phyloP scores from a whole-genome alignment of 2,113 vertebrate genomes.

The Zingel zingel region DNA sequence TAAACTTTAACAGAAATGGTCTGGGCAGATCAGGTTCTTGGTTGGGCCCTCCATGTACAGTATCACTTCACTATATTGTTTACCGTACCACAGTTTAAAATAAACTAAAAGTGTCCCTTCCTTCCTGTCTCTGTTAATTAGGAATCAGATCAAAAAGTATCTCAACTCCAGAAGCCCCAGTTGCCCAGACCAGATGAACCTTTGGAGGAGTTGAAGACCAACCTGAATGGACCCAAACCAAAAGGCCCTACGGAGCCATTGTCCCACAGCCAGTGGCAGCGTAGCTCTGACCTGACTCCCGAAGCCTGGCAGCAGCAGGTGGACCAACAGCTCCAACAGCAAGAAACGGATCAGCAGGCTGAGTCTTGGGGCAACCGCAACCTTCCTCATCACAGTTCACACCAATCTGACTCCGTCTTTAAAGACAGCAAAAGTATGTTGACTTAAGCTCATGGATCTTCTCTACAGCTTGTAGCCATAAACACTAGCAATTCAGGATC shows the following conservation, averaged over 20 bases:
- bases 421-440: conserved; percentile 86
- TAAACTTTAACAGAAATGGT: no score
- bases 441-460: not conserved
- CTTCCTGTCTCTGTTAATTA: conserved; percentile 60
- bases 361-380: conserved; percentile 76
- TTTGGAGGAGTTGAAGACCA: conserved; percentile 54
- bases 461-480: not conserved
- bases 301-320: conserved; percentile 88
- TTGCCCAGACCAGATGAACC: conserved; percentile 68
- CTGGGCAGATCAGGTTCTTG: no score
- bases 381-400: conserved; percentile 53
- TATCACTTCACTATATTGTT: not conserved
- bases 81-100: not conserved
- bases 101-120: not conserved
- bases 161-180: conserved; percentile 81
- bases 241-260: conserved; percentile 58
- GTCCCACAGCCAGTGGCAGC: conserved; percentile 76
- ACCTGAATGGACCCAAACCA: conserved; percentile 56
- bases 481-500: not conserved
- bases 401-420: conserved; percentile 75
- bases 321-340: conserved; percentile 82
- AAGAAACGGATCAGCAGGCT: conserved; percentile 72
- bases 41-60: not conserved
- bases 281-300: conserved; percentile 83
- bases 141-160: conserved; percentile 80